Percentiles rank a stretch among this genome's conserved stretches.
phyloP scores from a whole-genome alignment of 2,888 invertebrate species.

The Lasioglossum leucozonium region DNA sequence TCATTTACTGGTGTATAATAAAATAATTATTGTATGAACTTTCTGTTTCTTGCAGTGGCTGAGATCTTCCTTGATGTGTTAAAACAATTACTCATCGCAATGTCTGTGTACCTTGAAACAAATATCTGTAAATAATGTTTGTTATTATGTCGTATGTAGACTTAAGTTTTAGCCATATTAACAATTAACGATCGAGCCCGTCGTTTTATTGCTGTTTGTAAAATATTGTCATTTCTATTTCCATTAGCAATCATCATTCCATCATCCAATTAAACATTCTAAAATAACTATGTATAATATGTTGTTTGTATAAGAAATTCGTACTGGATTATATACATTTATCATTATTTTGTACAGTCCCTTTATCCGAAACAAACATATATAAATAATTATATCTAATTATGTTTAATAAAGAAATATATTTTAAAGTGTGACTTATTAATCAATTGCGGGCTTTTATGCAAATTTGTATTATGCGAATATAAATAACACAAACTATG shows the following conservation, averaged over 20 bases:
- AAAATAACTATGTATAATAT: constrained; percentile 65
- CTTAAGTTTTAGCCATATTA: constrained; percentile 81
- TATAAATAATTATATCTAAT: constrained; percentile 22
- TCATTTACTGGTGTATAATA: neutral
- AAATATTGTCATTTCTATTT: constrained; percentile 65
- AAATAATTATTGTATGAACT: constrained; percentile 41
- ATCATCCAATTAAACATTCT: constrained; percentile 55
- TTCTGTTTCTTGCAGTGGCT: constrained; percentile 89
- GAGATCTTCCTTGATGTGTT: constrained; percentile 90
- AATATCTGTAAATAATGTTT: constrained; percentile 80
- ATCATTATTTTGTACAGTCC: constrained; percentile 70
- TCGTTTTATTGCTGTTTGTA: constrained; percentile 65
- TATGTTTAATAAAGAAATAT: constrained; percentile 5
- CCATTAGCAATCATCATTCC: constrained; percentile 65
- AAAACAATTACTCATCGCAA: constrained; percentile 75
- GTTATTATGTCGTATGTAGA: constrained; percentile 71
- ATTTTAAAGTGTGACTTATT: neutral
- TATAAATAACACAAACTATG: neutral
- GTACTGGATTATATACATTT: constrained; percentile 75
- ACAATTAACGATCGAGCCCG: constrained; percentile 70
- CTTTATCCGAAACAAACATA: constrained; percentile 32
- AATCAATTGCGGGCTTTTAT: neutral
- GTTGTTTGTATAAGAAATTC: constrained; percentile 72
- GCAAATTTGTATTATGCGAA: neutral
- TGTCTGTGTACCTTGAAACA: constrained; percentile 70